These are phyloP conservation scores for Gastrophryne carolinensis DNA, from an alignment of 2,797 vertebrate genomes.

Conservation along the genomic window DNA sequence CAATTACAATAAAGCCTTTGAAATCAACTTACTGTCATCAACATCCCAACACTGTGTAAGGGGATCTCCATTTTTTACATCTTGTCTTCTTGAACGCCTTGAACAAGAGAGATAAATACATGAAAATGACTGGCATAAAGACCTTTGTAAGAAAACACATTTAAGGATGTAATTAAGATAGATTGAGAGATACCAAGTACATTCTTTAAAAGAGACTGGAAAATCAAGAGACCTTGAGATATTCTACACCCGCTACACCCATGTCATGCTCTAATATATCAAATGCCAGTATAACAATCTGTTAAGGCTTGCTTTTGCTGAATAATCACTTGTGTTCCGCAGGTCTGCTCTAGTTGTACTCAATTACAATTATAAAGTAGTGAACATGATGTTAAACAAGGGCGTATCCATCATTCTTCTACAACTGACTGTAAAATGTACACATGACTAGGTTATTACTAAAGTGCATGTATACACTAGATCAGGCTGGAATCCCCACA, in stretches of 20 bases:
- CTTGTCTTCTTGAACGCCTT: constrained; percentile 93
- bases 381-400: too few species aligned
- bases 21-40: constrained; percentile 81
- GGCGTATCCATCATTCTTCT: too few species aligned
- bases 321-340: not conserved
- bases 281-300: not conserved
- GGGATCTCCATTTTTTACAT: constrained; percentile 94
- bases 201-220: not conserved
- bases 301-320: not conserved
- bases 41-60: constrained; percentile 93
- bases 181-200: not conserved
- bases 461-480: too few species aligned
- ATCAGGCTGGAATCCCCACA: too few species aligned
- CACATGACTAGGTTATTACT: too few species aligned
- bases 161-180: not conserved
- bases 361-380: not conserved
- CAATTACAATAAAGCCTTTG: not conserved
- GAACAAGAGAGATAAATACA: constrained; percentile 43
- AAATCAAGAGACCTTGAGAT: not conserved
- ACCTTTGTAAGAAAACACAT: not conserved
- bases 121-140: not conserved
- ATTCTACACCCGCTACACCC: not conserved
- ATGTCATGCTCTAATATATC: not conserved
- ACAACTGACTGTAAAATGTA: too few species aligned
- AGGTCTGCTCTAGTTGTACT: not conserved